Conservation (phyloP, 2,888 invertebrate species). For the Euplexia lucipara region DNA sequence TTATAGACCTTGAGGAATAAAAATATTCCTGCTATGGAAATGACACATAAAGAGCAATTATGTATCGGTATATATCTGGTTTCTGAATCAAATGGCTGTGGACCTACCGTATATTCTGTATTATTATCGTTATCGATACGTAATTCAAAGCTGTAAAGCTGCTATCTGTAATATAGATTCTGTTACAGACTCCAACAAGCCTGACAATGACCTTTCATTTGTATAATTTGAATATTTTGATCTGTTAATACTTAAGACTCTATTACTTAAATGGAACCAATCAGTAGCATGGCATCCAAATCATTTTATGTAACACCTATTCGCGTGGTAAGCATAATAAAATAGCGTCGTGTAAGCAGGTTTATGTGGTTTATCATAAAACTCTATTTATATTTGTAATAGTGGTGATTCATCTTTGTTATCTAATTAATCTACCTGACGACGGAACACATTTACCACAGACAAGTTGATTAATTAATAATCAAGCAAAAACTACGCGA, state of each 20-base stretch:
- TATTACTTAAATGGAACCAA: constrained; percentile 37
- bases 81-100: constrained; percentile 4
- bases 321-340: constrained; percentile 21
- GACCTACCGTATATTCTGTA: not conserved
- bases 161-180: not conserved
- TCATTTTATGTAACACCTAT: constrained; percentile 29
- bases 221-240: constrained; percentile 15
- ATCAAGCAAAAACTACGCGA: constrained; percentile 42
- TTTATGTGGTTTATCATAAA: constrained; percentile 38
- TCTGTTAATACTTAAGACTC: constrained; percentile 8
- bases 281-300: constrained; percentile 33
- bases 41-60: constrained; percentile 7
- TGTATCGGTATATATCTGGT: constrained; percentile 21
- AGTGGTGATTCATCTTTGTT: constrained; percentile 50
- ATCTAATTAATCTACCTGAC: constrained; percentile 43
- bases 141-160: constrained; percentile 15
- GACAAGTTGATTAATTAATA: constrained; percentile 45
- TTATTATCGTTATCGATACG: constrained; percentile 23
- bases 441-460: constrained; percentile 45
- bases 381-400: constrained; percentile 27
- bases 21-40: constrained; percentile 6
- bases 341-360: constrained; percentile 27
- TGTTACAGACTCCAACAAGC: constrained; percentile 11
- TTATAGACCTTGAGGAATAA: constrained; percentile 6
- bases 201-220: not conserved